Evolutionary conservation across 2,797 vertebrate genomes (phyloP).

Genomic region (Syncerus caffer): DNA sequence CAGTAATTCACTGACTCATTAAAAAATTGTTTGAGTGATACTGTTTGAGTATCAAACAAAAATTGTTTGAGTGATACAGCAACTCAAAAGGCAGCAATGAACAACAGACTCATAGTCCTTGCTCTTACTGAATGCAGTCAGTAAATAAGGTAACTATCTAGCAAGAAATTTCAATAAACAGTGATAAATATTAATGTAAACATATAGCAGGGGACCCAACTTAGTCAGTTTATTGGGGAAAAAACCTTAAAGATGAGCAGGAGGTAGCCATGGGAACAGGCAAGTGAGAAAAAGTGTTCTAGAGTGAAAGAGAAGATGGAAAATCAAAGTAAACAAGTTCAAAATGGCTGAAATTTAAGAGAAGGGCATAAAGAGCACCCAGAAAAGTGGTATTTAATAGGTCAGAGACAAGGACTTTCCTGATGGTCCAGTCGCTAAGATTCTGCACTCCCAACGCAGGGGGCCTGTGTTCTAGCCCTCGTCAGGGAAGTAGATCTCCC

Average conservation of each 20-base stretch:
- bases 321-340: neutral
- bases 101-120: neutral
- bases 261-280: neutral
- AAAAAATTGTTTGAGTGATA: neutral
- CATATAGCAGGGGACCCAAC: neutral
- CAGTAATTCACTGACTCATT: neutral
- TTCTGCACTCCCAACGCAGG: neutral
- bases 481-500: neutral
- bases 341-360: neutral
- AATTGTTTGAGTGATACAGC: neutral
- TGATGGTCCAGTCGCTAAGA: neutral
- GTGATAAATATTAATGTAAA: neutral
- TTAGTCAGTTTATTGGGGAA: neutral
- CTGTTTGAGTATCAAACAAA: neutral
- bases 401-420: neutral
- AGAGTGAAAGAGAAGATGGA: neutral
- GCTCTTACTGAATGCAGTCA: neutral
- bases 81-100: neutral
- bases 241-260: neutral
- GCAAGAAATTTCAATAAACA: constrained; percentile 3
- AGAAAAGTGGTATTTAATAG: neutral
- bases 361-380: neutral
- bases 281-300: neutral
- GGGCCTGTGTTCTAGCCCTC: neutral
- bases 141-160: neutral